These are phyloP conservation scores for Crocallis elinguaria DNA, from an alignment of 2,888 invertebrate species.

Conservation along the genomic window DNA sequence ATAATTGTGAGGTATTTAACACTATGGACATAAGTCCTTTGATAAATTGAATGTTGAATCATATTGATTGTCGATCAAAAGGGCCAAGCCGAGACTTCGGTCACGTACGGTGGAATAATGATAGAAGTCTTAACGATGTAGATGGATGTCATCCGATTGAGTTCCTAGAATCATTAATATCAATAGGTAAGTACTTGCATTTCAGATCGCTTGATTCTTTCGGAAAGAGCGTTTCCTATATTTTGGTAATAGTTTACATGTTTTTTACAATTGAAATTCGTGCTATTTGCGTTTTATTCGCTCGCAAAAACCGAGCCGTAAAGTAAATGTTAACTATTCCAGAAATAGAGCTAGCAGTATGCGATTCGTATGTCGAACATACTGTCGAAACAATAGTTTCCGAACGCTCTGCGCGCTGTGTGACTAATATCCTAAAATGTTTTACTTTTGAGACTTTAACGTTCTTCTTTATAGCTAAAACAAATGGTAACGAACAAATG, in stretches of 20 bases:
- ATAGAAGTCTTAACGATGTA: slow-evolving; percentile 62
- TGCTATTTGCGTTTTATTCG: slow-evolving; percentile 58
- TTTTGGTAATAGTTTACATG: slow-evolving; percentile 27
- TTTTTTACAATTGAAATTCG: slow-evolving; percentile 50
- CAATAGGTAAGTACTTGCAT: slow-evolving; percentile 21
- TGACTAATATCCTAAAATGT: slow-evolving; percentile 72
- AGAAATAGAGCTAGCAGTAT: slow-evolving; percentile 71
- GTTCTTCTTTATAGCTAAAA: slow-evolving; percentile 54
- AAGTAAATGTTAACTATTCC: slow-evolving; percentile 67
- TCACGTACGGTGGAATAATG: slow-evolving; percentile 60
- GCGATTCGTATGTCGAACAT: slow-evolving; percentile 69
- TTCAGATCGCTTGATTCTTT: slow-evolving; percentile 33
- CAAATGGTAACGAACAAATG: slow-evolving; percentile 50
- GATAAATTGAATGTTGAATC: slow-evolving; percentile 67
- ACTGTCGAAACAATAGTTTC: slow-evolving; percentile 72
- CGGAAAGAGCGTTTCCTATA: slow-evolving; percentile 33
- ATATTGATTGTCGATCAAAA: slow-evolving; percentile 75
- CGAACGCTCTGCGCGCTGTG: slow-evolving; percentile 51
- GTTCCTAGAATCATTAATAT: slow-evolving; percentile 53
- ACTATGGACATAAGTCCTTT: slow-evolving; percentile 71
- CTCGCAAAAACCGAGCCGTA: slow-evolving; percentile 66
- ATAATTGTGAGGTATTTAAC: slow-evolving; percentile 68
- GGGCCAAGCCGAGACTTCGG: slow-evolving; percentile 60
- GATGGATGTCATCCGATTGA: slow-evolving; percentile 53
- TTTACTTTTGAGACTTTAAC: slow-evolving; percentile 60